Conservation (phyloP, 2,797 vertebrate species). For the Buceros bicornis region DNA sequence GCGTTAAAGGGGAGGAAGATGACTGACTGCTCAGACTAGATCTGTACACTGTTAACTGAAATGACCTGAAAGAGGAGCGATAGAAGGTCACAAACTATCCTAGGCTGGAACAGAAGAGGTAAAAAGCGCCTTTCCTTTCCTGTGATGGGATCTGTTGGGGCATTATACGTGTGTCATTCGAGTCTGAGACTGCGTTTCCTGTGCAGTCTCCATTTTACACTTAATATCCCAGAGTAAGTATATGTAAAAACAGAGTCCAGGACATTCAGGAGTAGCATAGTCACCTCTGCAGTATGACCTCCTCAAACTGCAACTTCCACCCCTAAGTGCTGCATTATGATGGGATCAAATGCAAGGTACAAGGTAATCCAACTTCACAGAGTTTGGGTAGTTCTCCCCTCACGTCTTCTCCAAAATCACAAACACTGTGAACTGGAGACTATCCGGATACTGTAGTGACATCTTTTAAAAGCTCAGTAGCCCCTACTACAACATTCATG, state of each 20-base stretch:
- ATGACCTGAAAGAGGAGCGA: background rate
- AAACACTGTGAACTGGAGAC: background rate
- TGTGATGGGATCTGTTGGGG: background rate
- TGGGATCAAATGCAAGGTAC: background rate
- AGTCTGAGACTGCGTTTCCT: background rate
- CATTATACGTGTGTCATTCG: accelerated
- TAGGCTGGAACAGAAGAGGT: background rate
- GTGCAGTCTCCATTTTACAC: background rate
- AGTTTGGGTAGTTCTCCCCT: background rate
- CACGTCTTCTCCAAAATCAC: background rate
- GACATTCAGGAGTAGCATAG: background rate
- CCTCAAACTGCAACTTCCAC: background rate
- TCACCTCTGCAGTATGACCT: background rate
- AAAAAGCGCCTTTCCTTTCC: background rate
- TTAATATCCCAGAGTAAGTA: background rate
- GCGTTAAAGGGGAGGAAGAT: background rate
- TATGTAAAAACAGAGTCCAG: background rate
- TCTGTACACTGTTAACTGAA: background rate
- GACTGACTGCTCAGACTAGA: background rate
- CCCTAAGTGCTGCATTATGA: background rate
- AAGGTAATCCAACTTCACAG: background rate
- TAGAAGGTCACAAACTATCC: background rate
- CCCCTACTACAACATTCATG: background rate
- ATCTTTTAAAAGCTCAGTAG: background rate
- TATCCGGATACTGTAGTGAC: background rate